Base-by-base conservation (phyloP, 2,888 invertebrate species). In the Eurois occulta region DNA sequence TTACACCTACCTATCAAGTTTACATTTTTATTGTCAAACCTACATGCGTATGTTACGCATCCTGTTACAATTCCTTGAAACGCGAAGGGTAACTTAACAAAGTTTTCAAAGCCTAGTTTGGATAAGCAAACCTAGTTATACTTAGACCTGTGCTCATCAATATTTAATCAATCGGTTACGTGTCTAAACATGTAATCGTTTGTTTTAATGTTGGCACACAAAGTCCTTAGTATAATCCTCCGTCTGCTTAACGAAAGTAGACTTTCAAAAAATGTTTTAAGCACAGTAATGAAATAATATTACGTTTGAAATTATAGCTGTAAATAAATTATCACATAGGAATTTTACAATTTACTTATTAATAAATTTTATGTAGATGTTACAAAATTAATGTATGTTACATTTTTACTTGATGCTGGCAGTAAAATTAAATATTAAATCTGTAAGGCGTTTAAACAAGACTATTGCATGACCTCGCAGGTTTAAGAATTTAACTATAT, bases 21-120 rank as follows among this genome's bases (percentile, higher is more conserved):
- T 83, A 84, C 55, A 86, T 75, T 88, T 91, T 94, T 94, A 94
- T 94, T 94, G 94, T 94, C 94, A 93, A 89, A 90, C 90, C 93
- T 92, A 93, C 88, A 88, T 86, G 91, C 92, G 89, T 86, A 83
- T 75, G 75, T 55, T 60, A 83, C 87, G 87, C 85, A 81, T 74
- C 72, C 83, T 79, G 79, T 83, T 78, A 87, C 89, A 89, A 88
- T 88, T 90, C 86, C 85, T 87, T 86, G 78, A 83, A 84, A 89
- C 67, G 71, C 80, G 78, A 82, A 80, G 72, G 67, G 72, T 66
- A 65, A 71, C 60, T 65, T 68, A 70, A 24, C 64, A 73, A 43
- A 10, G 65, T 41, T 58, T 68, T 77, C 48, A 78, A 80, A 80
- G 78, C 46, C 69, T 48, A 35, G 55, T 58, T 75, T 4, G 18